Percentiles rank a stretch among this genome's conserved stretches.
phyloP scores from a whole-genome alignment of 1,140 invertebrate species.

The Aphis gossypii region DNA sequence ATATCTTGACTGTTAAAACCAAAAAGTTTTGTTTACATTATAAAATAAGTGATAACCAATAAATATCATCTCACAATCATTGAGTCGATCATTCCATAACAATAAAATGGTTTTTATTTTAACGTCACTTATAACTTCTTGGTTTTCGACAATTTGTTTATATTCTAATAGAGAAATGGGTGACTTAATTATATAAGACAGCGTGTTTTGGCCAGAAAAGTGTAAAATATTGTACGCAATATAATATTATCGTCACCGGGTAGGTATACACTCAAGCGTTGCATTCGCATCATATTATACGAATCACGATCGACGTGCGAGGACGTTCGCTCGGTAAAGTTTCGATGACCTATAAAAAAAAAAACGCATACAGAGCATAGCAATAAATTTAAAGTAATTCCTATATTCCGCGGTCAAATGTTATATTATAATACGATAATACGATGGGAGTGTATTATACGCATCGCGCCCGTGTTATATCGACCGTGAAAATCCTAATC shows the following conservation, averaged over 20 bases:
- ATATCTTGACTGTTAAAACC: not conserved
- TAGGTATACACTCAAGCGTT: not conserved
- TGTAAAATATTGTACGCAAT: not conserved
- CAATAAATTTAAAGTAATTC: not conserved
- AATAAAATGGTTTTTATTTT: too few species aligned
- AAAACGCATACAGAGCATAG: not conserved
- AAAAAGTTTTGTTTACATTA: not conserved
- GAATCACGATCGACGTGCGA: not conserved
- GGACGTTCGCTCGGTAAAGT: not conserved
- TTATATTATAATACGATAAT: not conserved
- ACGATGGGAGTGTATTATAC: not conserved
- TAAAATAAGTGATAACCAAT: not conserved
- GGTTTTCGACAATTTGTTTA: too few species aligned
- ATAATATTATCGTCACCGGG: not conserved
- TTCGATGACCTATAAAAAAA: conserved; percentile 15
- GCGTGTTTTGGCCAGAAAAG: not conserved
- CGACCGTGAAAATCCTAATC: conserved; percentile 17
- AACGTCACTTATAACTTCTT: not conserved
- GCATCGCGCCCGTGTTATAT: not conserved
- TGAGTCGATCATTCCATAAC: too few species aligned
- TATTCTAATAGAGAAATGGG: too few species aligned
- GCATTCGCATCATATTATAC: not conserved
- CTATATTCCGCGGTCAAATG: not conserved
- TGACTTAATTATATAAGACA: not conserved
- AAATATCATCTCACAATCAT: not conserved